A percentile compares a stretch with the other conserved stretches of the same genome.
Conservation (phyloP, 2,113 vertebrate genomes). For the Nannobrachium achirus region DNA sequence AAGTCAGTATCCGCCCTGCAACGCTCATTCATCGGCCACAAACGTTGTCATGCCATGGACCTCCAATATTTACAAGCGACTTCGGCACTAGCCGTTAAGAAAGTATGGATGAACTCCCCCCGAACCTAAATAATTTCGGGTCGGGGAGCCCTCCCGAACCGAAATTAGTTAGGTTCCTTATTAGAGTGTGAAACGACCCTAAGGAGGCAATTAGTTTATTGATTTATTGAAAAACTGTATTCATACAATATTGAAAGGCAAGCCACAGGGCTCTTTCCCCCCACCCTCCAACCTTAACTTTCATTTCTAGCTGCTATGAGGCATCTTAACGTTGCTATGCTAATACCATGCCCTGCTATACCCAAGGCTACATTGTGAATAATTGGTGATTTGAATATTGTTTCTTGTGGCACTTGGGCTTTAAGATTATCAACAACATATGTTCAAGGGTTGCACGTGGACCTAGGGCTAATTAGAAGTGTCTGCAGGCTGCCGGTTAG, state of each 20-base stretch:
- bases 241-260: conserved; percentile 38
- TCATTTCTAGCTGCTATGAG: conserved; percentile 18
- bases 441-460: conserved; percentile 53
- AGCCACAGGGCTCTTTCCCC: conserved; percentile 28
- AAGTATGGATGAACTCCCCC: no score
- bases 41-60: no score
- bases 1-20: no score
- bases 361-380: conserved; percentile 46
- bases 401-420: conserved; percentile 47
- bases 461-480: conserved; percentile 67
- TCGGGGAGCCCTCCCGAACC: no score
- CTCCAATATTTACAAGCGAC: no score
- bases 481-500: conserved; percentile 39
- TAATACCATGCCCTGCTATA: conserved; percentile 41
- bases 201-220: conserved; percentile 57
- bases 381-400: conserved; percentile 60
- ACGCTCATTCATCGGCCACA: no score
- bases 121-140: no score
- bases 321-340: conserved; percentile 42
- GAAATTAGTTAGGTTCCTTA: no score
- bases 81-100: no score
- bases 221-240: conserved; percentile 66
- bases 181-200: no score
- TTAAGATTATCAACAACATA: conserved; percentile 54
- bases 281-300: conserved; percentile 15